Conservation (phyloP, 35 echinoderm and acorn worm genomes). For the Apostichopus parvimensis region DNA sequence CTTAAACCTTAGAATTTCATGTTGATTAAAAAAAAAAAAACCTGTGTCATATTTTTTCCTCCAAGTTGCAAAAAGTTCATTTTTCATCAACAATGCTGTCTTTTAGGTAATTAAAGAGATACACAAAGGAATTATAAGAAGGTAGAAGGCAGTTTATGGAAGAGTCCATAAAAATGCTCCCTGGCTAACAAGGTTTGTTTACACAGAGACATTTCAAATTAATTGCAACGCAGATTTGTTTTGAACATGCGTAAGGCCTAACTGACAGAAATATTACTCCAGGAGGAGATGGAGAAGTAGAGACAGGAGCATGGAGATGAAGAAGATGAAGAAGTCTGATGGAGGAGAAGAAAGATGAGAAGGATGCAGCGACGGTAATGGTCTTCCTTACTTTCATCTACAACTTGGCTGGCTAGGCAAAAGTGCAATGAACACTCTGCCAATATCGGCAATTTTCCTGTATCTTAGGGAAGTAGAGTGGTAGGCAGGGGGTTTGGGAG, state of each 20-base stretch:
- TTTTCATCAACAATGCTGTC: neutral
- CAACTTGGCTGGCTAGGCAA: too few relatives aligned
- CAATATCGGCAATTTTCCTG: too few relatives aligned
- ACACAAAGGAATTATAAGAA: neutral
- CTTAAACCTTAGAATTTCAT: too few relatives aligned
- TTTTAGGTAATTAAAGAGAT: conserved; percentile 9
- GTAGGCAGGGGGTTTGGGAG: too few relatives aligned
- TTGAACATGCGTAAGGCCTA: neutral
- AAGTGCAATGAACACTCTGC: too few relatives aligned
- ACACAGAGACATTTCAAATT: conserved; percentile 20
- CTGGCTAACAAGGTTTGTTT: conserved; percentile 14
- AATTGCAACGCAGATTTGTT: conserved; percentile 18
- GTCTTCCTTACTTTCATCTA: too few relatives aligned
- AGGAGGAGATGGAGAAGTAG: neutral
- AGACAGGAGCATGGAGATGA: too few relatives aligned
- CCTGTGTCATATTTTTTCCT: neutral
- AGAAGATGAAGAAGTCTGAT: too few relatives aligned
- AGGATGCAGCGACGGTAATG: too few relatives aligned
- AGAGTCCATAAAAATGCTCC: conserved; percentile 3
- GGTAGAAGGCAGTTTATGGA: neutral
- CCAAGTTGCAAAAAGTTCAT: neutral
- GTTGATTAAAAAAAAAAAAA: neutral
- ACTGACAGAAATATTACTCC: conserved; percentile 20
- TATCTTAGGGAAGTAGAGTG: too few relatives aligned
- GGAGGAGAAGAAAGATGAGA: too few relatives aligned